Conservation (phyloP, 2,888 invertebrate genomes). For the Reticulitermes lucifugus region DNA sequence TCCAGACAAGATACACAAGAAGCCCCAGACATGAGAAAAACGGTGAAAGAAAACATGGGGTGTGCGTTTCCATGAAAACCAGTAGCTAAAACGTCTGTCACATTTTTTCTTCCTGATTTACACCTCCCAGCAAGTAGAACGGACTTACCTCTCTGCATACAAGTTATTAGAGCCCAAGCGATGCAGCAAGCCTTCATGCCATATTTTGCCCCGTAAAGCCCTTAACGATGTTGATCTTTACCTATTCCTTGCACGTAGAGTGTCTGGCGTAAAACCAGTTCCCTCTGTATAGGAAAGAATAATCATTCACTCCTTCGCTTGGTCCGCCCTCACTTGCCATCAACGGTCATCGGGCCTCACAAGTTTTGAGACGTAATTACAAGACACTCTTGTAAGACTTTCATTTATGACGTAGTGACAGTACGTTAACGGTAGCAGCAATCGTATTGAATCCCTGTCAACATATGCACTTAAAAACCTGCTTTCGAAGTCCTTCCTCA, state of each 20-base stretch:
- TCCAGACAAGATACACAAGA: constrained; percentile 7
- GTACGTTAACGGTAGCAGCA: too few species aligned
- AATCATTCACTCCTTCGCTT: neutral
- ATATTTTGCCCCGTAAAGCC: neutral
- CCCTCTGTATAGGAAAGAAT: neutral
- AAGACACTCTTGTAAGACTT: too few species aligned
- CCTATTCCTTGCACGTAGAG: constrained; percentile 7
- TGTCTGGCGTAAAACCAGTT: constrained; percentile 14
- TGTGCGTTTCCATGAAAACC: constrained; percentile 27
- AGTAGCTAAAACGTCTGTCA: constrained; percentile 30
- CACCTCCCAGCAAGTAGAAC: neutral
- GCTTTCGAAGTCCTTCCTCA: too few species aligned
- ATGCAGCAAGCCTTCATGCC: neutral
- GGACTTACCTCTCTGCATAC: neutral
- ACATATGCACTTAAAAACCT: too few species aligned
- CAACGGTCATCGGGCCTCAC: too few species aligned
- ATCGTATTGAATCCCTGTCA: too few species aligned
- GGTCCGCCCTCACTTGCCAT: neutral
- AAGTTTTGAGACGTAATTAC: too few species aligned
- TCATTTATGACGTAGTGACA: too few species aligned
- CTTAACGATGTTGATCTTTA: neutral
- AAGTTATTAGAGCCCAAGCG: constrained; percentile 6
- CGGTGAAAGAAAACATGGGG: neutral
- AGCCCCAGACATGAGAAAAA: too few species aligned
- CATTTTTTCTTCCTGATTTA: constrained; percentile 15